Evolutionary conservation across 2,113 vertebrate species (phyloP), one percentile per base, ranked within the genome.

Genomic region (Carassius carassius): DNA sequence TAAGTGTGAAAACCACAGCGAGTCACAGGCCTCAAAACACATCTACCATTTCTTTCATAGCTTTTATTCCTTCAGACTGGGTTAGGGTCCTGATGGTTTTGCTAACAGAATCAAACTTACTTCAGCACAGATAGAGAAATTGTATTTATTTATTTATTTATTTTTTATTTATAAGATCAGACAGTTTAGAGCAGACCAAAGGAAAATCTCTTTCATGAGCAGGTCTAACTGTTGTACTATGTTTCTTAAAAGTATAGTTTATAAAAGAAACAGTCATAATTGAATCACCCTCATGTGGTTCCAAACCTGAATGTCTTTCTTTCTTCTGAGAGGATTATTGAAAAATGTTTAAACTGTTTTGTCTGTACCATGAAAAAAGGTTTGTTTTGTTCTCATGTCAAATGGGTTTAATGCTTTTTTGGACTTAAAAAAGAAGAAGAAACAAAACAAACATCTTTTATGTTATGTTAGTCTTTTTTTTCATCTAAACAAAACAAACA

Each of bases 1-100:
- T 81, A 82, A 62, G 49, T 77, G 16, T n/a, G n/a, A 85, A 72
- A 85, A 67, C 81, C 81, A 82, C 81, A 58, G 29, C 51, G 3
- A 8, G 12, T 58, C 81, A 72, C 2, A 1, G 67, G 5, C 29
- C 32, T 73, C 7, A 37, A 82, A 56, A 82, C 13, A n/a, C 37
- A 41, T 69, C 4, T 19, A 49, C 47, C 47, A 47, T 78, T 9
- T 86, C 54, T 80, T 5, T 69, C 25, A 29, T 37, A 37, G 47
- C 56, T 74, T 23, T 72, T 62, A 13, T 72, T 67, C 70, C 23
- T 78, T 23, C 73, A 32, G 72, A 19, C 10, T 41, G 14, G 35
- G 29, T 29, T n/a, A 11, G 67, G 51, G 17, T 21, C 78, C 44
- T 54, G 44, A 51, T 17, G 13, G 49, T 41, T 72, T 70, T 82